Percentiles rank a stretch among this genome's conserved stretches.
These are phyloP conservation scores for Chloebia gouldiae DNA, from an alignment of 2,113 vertebrate species.

Conservation along the genomic window DNA sequence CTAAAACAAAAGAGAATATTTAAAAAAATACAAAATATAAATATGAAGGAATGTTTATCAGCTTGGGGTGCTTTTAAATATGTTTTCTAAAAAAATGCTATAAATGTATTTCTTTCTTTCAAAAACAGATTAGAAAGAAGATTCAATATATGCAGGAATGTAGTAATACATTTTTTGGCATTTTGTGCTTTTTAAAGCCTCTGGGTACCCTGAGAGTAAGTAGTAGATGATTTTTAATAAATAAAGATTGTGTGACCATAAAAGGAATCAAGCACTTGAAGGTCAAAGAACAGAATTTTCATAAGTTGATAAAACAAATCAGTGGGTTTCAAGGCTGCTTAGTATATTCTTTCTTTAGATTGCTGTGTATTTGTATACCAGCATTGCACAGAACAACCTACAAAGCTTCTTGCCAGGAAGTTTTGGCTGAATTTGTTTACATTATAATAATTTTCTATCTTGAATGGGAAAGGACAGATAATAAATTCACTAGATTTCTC, in stretches of 20 bases:
- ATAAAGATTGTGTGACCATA: neutral
- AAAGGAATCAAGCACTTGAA: slow-evolving; percentile 15
- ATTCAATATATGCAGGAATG: neutral
- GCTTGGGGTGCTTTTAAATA: neutral
- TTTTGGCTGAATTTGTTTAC: neutral
- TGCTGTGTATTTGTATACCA: neutral
- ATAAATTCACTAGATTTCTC: neutral
- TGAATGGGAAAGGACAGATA: neutral
- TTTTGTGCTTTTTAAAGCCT: slow-evolving; percentile 15
- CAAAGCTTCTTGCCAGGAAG: neutral
- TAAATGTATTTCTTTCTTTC: neutral
- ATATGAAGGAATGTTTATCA: neutral
- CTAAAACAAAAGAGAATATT: slow-evolving; percentile 34
- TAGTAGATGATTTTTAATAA: slow-evolving; percentile 8
- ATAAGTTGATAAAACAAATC: neutral
- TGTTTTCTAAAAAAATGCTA: neutral
- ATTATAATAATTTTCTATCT: neutral
- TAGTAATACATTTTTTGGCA: neutral
- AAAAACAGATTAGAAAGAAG: neutral
- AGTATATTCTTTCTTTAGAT: neutral
- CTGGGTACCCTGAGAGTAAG: neutral
- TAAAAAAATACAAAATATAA: neutral
- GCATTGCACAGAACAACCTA: neutral
- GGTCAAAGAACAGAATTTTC: slow-evolving; percentile 14
- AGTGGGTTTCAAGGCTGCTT: neutral